Evolutionary conservation across 2,797 vertebrate genomes (phyloP).

Genomic region (Danio kyathit): DNA sequence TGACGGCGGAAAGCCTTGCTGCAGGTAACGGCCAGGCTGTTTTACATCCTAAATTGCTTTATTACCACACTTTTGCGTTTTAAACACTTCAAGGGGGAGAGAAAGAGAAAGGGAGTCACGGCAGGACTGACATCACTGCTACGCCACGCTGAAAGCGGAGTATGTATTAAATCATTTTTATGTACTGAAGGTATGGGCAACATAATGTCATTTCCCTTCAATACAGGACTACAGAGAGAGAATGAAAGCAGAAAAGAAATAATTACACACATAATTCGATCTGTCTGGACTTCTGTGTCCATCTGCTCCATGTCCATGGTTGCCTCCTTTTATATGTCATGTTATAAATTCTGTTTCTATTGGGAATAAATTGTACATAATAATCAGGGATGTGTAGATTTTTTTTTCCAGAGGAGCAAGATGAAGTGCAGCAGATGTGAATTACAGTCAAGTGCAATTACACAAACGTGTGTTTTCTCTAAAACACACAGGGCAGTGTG

Average conservation of each 20-base stretch:
- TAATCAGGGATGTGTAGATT: background rate
- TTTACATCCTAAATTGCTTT: conserved; percentile 67
- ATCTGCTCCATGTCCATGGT: conserved; percentile 29
- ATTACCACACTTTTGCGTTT: conserved; percentile 61
- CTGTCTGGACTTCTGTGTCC: conserved; percentile 72
- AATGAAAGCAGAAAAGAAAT: conserved; percentile 65
- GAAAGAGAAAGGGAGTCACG: conserved; percentile 74
- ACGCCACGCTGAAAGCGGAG: conserved; percentile 77
- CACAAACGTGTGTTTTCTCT: background rate
- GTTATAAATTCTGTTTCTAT: conserved; percentile 38
- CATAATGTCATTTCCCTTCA: conserved; percentile 77
- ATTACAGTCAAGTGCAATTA: conserved; percentile 4
- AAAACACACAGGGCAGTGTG: background rate
- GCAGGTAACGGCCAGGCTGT: conserved; percentile 63
- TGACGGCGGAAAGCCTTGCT: conserved; percentile 57
- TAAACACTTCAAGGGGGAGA: conserved; percentile 62
- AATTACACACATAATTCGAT: conserved; percentile 82
- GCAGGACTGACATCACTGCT: conserved; percentile 79
- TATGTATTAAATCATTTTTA: conserved; percentile 85
- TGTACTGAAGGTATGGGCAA: conserved; percentile 79
- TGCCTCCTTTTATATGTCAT: conserved; percentile 40
- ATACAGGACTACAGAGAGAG: conserved; percentile 68
- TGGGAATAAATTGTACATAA: conserved; percentile 8
- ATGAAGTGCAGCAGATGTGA: conserved; percentile 29
- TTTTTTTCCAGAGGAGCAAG: conserved; percentile 9